phyloP scores from a whole-genome alignment of 2,113 vertebrate species.

The Tapirus terrestris region DNA sequence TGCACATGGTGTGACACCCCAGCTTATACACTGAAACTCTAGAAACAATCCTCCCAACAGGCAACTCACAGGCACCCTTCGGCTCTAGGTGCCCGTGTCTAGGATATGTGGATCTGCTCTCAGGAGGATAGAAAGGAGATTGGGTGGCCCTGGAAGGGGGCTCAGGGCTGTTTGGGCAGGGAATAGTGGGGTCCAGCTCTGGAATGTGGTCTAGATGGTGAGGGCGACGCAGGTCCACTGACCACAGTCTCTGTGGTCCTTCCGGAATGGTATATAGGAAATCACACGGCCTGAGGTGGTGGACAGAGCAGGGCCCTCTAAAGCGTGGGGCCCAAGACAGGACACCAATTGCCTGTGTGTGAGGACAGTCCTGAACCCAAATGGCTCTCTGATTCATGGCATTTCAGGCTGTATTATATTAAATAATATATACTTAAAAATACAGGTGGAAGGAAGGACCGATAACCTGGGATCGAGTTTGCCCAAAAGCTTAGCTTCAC shows the following conservation, averaged over 20 bases:
- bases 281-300: rapidly evolving
- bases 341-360: not conserved
- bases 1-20: not conserved
- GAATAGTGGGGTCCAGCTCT: not conserved
- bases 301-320: not conserved
- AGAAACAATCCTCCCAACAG: no score
- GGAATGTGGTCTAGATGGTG: not conserved
- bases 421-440: not conserved
- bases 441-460: not conserved
- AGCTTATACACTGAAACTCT: not conserved
- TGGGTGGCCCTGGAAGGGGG: no score
- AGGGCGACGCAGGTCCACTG: not conserved
- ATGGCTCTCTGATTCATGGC: not conserved
- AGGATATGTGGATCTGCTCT: not conserved
- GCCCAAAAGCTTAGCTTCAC: not conserved
- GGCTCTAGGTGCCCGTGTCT: not conserved
- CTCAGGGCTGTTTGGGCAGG: not conserved
- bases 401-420: not conserved
- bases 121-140: no score
- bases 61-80: not conserved
- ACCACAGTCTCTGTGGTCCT: not conserved
- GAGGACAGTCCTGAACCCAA: not conserved
- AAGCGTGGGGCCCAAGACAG: not conserved
- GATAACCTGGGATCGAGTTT: not conserved
- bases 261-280: rapidly evolving